Evolutionary conservation across 2,888 invertebrate species (phyloP), one percentile per base, ranked within the genome.

Genomic region (Polymixis flavicincta): DNA sequence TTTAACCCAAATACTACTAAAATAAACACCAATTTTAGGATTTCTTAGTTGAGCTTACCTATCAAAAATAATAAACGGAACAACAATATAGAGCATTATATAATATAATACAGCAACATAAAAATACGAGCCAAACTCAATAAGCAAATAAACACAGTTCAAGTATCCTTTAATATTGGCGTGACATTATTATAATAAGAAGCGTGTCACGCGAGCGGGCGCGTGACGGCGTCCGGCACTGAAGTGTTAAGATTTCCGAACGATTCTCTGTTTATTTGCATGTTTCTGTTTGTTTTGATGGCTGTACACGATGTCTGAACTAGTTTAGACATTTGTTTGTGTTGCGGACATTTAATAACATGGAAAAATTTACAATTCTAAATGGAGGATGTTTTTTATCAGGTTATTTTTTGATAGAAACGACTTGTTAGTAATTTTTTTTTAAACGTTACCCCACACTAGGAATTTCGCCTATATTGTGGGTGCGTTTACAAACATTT

Each of bases 151-250:
- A 9, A 72, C 48, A 48, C 4, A 17, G 11, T 14, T 32, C 1
- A 14, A 75, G 69, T 71, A 28, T 79, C 55, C 59, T 64, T 66
- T 61, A 74, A 64, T 61, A 71, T 60, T 79, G 60, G 74, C 85
- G 83, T 80, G 85, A 83, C 80, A 80, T 42, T 75, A 77, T 80
- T 83, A 80, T 75, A 84, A 85, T 73, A 77, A 66, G 74, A 8
- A 64, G 37, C 69, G 64, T 68, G 80, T 42, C 85, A 78, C 72
- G 83, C 86, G 69, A 86, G 65, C 76, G 71, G 8, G 63, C 79
- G 80, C 74, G 73, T 72, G 67, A 78, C 69, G 54, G 37, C 71
- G 71, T 68, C 65, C 69, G 74, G 74, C 75, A 59, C 50, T 80
- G 65, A 37, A 77, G 83, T 63, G 80, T 77, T 80, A 66, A 84